These are phyloP conservation scores for Anguilla megastoma DNA, from an alignment of 2,797 vertebrate genomes.

Conservation along the genomic window DNA sequence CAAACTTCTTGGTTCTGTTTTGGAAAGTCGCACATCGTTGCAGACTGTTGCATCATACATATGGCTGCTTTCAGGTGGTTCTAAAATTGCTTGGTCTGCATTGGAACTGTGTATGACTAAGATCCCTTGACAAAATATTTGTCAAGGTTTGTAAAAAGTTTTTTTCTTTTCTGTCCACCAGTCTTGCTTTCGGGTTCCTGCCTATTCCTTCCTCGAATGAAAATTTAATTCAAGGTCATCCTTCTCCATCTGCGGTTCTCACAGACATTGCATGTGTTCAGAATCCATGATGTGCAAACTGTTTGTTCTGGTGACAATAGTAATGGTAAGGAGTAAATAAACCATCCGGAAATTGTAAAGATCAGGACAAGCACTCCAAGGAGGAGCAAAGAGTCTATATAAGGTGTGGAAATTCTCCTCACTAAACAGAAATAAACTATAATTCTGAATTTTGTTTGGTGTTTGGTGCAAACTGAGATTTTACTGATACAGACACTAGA, in stretches of 20 bases:
- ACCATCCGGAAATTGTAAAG: not conserved
- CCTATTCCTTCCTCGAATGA: not conserved
- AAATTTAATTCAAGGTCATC: not conserved
- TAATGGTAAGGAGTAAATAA: not conserved
- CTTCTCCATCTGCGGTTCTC: not conserved
- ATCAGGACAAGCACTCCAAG: not conserved
- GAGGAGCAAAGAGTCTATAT: not conserved
- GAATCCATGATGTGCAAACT: not conserved
- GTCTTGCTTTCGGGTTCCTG: not conserved
- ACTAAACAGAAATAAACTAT: not conserved
- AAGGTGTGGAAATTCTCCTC: too few species aligned
- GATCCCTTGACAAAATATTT: not conserved
- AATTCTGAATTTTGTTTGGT: too few species aligned
- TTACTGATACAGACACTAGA: not conserved
- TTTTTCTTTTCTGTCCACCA: not conserved
- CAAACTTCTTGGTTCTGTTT: not conserved
- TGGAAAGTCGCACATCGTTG: constrained; percentile 23
- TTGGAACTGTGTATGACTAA: not conserved
- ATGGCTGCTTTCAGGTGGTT: not conserved
- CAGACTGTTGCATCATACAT: constrained; percentile 32
- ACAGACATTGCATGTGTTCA: not conserved
- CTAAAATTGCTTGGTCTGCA: not conserved
- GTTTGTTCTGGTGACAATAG: constrained; percentile 21
- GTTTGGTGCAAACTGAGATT: not conserved
- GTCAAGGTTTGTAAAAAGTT: not conserved